These are phyloP conservation scores for Poeciliopsis presidionis DNA, from an alignment of 2,797 vertebrate genomes.

Conservation along the genomic window DNA sequence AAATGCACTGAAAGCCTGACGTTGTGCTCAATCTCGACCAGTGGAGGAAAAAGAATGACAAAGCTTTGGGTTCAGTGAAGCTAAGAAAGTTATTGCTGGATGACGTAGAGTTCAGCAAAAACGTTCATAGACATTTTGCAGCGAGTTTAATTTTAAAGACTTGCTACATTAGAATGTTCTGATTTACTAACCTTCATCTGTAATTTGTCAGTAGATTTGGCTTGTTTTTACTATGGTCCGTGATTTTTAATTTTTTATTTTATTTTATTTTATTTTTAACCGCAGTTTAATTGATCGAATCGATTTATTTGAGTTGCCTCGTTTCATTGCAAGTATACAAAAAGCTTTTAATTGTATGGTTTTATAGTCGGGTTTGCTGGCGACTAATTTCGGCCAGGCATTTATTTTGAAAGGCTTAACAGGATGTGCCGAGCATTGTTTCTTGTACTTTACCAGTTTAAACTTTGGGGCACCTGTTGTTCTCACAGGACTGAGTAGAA, in stretches of 20 bases:
- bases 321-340: not conserved
- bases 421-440: not conserved
- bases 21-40: not conserved
- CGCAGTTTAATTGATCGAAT: not conserved
- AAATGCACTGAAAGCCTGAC: not conserved
- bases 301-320: not conserved
- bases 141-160: not conserved
- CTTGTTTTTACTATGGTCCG: not conserved
- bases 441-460: not conserved
- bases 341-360: not conserved
- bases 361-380: not conserved
- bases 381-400: not conserved
- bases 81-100: not conserved
- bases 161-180: not conserved
- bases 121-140: not conserved
- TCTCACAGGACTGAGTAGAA: slow-evolving; percentile 19
- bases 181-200: not conserved
- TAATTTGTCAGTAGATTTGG: not conserved
- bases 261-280: not conserved
- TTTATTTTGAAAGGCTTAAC: slow-evolving; percentile 41
- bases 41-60: too few species aligned
- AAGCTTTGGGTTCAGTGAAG: not conserved
- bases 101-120: not conserved
- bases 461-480: slow-evolving; percentile 63
- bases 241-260: not conserved